These are phyloP conservation scores for Yponomeuta cagnagella DNA, from an alignment of 2,888 invertebrate species.

Conservation along the genomic window DNA sequence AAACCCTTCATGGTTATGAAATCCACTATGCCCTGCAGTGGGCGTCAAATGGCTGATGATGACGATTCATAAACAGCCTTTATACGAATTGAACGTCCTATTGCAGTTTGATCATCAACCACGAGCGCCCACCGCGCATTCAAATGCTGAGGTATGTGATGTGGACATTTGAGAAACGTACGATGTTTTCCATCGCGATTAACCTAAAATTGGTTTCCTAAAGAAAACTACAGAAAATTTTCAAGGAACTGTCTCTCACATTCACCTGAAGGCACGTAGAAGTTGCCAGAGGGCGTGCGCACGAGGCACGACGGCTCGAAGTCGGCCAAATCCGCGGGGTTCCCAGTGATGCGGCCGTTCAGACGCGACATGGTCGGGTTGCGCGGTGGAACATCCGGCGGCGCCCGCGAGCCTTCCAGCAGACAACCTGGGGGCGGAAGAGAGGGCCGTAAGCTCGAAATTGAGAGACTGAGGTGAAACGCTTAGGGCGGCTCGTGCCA, in stretches of 20 bases:
- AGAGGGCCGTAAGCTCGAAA: constrained; percentile 3
- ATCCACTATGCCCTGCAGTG: no score
- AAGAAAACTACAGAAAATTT: background rate
- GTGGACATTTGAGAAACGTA: no score
- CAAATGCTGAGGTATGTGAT: no score
- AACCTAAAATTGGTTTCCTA: background rate
- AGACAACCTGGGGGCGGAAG: constrained; percentile 82
- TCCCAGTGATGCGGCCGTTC: constrained; percentile 90
- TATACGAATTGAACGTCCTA: no score
- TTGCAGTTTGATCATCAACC: no score
- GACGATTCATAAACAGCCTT: no score
- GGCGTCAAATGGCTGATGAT: no score
- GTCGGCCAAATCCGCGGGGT: constrained; percentile 85
- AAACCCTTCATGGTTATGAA: no score
- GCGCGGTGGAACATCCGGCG: constrained; percentile 90
- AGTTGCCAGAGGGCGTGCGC: constrained; percentile 93
- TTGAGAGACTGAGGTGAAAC: constrained; percentile 14
- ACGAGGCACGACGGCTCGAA: constrained; percentile 94
- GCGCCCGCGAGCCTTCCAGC: constrained; percentile 87
- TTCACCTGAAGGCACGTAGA: constrained; percentile 90
- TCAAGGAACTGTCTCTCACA: background rate
- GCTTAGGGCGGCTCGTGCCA: background rate
- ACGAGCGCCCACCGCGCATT: no score
- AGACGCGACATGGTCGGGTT: constrained; percentile 94
- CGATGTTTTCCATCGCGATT: no score